Conservation (phyloP, 2,113 vertebrate species). For the Collichthys lucidus region DNA sequence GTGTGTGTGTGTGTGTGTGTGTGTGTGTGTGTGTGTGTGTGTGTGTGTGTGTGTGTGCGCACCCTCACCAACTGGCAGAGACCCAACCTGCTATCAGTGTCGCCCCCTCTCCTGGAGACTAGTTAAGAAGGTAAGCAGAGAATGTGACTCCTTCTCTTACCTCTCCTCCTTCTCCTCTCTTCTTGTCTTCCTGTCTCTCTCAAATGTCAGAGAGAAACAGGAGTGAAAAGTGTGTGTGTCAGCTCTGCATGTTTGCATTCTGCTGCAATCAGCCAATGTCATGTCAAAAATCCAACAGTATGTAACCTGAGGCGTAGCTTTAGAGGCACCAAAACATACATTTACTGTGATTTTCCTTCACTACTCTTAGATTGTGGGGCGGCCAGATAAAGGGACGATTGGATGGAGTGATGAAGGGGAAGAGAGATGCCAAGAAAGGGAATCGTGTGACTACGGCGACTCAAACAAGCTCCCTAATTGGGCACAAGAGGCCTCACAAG, state of each 20-base stretch:
- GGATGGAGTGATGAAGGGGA: constrained; percentile 61
- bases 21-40: no score
- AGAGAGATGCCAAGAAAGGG: constrained; percentile 53
- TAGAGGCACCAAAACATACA: constrained; percentile 18
- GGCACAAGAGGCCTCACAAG: constrained; percentile 77
- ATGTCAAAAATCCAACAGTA: constrained; percentile 26
- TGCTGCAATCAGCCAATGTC: background rate
- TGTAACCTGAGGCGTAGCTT: constrained; percentile 15
- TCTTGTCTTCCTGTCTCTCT: constrained; percentile 40
- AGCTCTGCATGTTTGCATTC: background rate
- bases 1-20: constrained; percentile 34
- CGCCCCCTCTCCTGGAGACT: constrained; percentile 52
- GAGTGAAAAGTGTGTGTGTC: background rate
- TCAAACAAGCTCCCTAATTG: constrained; percentile 80
- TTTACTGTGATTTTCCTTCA: constrained; percentile 44
- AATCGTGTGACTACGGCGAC: constrained; percentile 56
- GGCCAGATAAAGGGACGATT: constrained; percentile 62
- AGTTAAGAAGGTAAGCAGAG: constrained; percentile 53
- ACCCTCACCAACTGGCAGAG: constrained; percentile 58
- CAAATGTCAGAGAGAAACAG: constrained; percentile 49
- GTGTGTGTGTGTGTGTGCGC: constrained; percentile 24
- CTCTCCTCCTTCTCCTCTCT: background rate
- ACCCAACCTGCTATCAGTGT: constrained; percentile 65
- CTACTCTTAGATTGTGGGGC: constrained; percentile 47
- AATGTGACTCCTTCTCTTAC: constrained; percentile 43